Evolutionary conservation across 1,140 invertebrate genomes (phyloP).

Genomic region (Meloidogyne chitwoodi): DNA sequence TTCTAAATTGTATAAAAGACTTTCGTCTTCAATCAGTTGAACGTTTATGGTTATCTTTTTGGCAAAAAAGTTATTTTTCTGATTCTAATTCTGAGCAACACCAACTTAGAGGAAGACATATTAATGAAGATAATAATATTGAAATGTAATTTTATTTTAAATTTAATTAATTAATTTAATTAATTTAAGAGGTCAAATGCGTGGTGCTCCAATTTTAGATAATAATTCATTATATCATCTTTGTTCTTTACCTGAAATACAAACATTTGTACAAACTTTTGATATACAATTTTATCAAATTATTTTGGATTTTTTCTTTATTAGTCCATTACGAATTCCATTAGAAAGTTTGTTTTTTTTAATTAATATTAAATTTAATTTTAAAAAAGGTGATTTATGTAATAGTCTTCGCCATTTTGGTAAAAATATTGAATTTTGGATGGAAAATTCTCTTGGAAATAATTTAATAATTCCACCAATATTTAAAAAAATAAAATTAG

Average conservation of each 20-base stretch:
- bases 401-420: constrained; percentile 20
- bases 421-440: constrained; percentile 66
- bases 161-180: background rate
- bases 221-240: constrained; percentile 66
- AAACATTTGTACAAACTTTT: constrained; percentile 73
- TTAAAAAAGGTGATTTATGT: constrained; percentile 67
- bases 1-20: background rate
- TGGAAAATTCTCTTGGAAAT: constrained; percentile 74
- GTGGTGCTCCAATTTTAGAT: background rate
- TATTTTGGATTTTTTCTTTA: constrained; percentile 87
- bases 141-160: background rate
- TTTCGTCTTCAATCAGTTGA: background rate
- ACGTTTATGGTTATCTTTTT: background rate
- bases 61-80: background rate
- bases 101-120: background rate
- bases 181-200: constrained; percentile 5
- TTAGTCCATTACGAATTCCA: constrained; percentile 76
- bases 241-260: constrained; percentile 66
- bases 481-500: constrained; percentile 74
- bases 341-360: background rate
- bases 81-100: background rate
- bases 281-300: constrained; percentile 93
- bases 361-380: background rate
- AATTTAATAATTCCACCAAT: constrained; percentile 67
- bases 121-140: background rate